Evolutionary conservation across 1,140 invertebrate species (phyloP), one percentile per base, ranked within the genome.

Genomic region (Brachionus koreanus): DNA sequence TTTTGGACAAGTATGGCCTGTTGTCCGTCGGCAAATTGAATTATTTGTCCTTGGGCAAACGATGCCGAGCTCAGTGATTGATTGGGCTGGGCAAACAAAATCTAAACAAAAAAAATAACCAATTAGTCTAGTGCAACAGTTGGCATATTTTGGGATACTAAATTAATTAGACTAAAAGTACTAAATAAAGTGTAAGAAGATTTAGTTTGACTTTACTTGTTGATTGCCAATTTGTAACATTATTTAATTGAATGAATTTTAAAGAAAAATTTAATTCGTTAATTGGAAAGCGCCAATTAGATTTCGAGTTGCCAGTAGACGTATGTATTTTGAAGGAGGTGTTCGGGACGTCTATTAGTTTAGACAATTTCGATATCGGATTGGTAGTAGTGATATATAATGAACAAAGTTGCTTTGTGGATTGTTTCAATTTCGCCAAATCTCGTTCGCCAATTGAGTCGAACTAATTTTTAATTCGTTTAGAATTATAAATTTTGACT

Each of bases 211-310:
- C 23, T 46, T 74, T 74, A 74, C 69, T 74, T 74, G 69, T 74
- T 74, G 69, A 46, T 74, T 74, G 37, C 69, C 69, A 74, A 74
- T 74, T 74, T 74, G 69, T 25, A 74, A 46, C 69, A 74, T 74
- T 74, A 74, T 74, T 74, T 46, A 46, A 46, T 46, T 74, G 39
- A 43, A 46, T 25, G 16, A 25, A 13, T 19, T 2, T 29, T 29
- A 29, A 3, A 25, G 19, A 12, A 74, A 74, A 74, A 46, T 74
- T 46, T 74, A 46, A 74, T 46, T 74, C 39, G 69, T 46, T 74
- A 74, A 35, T 43, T 46, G 39, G 12, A 74, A 46, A 74, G 37
- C 37, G 42, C 69, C 69, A 74, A 74, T 74, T 74, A 33, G 43
- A 74, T 46, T 74, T 74, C 19, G 43, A 74, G 13, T 74, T 69